Conservation (phyloP, 1,140 invertebrate genomes). For the Glossosoma conforme region DNA sequence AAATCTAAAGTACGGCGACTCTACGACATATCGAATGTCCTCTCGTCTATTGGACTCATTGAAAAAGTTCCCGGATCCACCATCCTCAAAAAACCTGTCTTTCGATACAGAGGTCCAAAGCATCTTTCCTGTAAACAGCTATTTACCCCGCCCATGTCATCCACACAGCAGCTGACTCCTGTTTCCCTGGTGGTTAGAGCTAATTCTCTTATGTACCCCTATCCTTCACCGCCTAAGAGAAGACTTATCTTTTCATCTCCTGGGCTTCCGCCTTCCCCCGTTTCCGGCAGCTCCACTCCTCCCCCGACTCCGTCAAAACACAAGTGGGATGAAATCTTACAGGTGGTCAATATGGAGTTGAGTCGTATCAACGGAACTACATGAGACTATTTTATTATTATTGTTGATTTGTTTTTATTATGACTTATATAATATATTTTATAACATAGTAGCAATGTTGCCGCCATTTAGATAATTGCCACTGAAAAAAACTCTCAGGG, state of each 20-base stretch:
- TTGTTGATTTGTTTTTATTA: too few relatives aligned
- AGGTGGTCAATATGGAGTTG: constrained; percentile 49
- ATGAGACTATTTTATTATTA: too few relatives aligned
- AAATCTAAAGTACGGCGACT: constrained; percentile 65
- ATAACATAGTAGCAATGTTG: too few relatives aligned
- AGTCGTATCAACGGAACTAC: constrained; percentile 44
- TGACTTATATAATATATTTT: too few relatives aligned
- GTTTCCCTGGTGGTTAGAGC: constrained; percentile 35
- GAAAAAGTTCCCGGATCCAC: constrained; percentile 55
- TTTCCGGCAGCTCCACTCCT: constrained; percentile 36
- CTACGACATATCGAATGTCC: constrained; percentile 72
- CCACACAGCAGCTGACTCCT: constrained; percentile 40
- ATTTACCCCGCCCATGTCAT: constrained; percentile 6
- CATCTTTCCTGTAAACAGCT: constrained; percentile 3
- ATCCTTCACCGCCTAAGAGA: constrained; percentile 42
- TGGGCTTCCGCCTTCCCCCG: constrained; percentile 32
- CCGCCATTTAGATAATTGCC: too few relatives aligned
- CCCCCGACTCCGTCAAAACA: constrained; percentile 45
- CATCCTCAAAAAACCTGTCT: constrained; percentile 62
- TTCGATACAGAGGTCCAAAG: constrained; percentile 61
- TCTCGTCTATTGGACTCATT: constrained; percentile 64
- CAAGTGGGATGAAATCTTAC: constrained; percentile 49
- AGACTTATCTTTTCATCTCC: constrained; percentile 48
- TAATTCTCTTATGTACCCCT: constrained; percentile 38
- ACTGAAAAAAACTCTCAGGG: too few relatives aligned